Conservation (phyloP, 2,113 vertebrate species). For the Dendrocopos noguchii region DNA sequence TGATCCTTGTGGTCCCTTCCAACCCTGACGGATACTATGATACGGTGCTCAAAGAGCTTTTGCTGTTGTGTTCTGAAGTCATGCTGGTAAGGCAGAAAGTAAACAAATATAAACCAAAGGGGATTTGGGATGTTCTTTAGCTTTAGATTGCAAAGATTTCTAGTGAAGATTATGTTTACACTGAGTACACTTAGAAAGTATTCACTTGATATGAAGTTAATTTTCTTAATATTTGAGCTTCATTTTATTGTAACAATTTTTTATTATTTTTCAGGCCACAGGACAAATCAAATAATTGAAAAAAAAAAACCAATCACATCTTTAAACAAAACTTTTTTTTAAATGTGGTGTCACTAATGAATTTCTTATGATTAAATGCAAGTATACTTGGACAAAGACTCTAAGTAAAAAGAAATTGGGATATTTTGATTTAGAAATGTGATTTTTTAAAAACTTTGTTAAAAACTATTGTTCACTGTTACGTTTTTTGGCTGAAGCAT, state of each 20-base stretch:
- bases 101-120: neutral
- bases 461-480: neutral
- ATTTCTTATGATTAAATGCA: neutral
- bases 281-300: neutral
- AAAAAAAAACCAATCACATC: neutral
- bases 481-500: neutral
- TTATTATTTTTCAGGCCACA: neutral
- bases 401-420: neutral
- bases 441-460: too few species aligned
- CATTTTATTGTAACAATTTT: neutral
- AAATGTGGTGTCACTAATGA: neutral
- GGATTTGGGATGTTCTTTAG: neutral
- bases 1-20: too few species aligned
- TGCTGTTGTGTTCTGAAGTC: neutral
- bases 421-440: neutral
- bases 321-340: neutral
- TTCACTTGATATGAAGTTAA: neutral
- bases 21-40: too few species aligned
- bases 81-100: neutral
- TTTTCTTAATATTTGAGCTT: neutral
- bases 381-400: neutral
- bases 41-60: neutral
- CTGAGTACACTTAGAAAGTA: neutral
- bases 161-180: neutral
- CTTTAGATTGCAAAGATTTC: neutral